Evolutionary conservation across 2,888 invertebrate genomes (phyloP).

Genomic region (Heliconius hortense): DNA sequence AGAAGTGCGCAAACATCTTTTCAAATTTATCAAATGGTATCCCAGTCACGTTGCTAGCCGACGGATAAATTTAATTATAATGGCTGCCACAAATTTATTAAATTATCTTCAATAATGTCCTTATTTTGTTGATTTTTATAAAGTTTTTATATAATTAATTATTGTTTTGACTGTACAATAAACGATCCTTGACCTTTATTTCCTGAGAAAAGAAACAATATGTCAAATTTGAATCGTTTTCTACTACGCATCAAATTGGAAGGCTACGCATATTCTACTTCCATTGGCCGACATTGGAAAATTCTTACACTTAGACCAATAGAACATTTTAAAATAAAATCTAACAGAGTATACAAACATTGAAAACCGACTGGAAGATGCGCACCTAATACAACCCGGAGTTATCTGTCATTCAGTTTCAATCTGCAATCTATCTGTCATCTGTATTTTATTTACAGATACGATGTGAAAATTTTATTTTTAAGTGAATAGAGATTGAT

Average conservation of each 20-base stretch:
- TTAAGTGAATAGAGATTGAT: slow-evolving; percentile 49
- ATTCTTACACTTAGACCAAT: neutral
- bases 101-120: slow-evolving; percentile 31
- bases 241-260: neutral
- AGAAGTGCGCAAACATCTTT: slow-evolving; percentile 85
- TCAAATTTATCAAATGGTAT: slow-evolving; percentile 72
- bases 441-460: slow-evolving; percentile 28
- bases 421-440: slow-evolving; percentile 30
- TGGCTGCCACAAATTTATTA: slow-evolving; percentile 80
- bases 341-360: neutral
- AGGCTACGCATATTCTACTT: neutral
- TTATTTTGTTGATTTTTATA: slow-evolving; percentile 30
- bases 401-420: slow-evolving; percentile 18
- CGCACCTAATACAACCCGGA: neutral
- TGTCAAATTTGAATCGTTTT: slow-evolving; percentile 21
- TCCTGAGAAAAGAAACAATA: slow-evolving; percentile 15
- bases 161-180: slow-evolving; percentile 13
- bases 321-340: neutral
- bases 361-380: slow-evolving; percentile 15
- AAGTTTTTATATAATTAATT: neutral
- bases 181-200: slow-evolving; percentile 15
- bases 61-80: slow-evolving; percentile 85
- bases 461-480: slow-evolving; percentile 49
- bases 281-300: neutral
- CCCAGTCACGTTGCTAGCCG: slow-evolving; percentile 85